Percentiles rank a stretch among this genome's conserved stretches.
Evolutionary conservation across 2,113 vertebrate species (phyloP).

Genomic region (Tragulus kanchil): DNA sequence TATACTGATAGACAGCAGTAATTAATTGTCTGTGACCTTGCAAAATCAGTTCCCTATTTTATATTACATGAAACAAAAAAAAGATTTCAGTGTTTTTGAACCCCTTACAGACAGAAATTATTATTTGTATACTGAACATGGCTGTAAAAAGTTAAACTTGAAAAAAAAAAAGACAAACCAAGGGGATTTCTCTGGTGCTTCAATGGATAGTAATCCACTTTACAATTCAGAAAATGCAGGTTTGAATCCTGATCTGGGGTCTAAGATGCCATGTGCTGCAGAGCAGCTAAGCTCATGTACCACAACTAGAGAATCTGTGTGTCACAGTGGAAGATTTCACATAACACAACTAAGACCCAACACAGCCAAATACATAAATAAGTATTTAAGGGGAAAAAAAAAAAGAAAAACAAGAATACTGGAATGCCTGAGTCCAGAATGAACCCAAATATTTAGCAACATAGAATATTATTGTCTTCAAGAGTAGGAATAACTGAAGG

Average conservation of each 20-base stretch:
- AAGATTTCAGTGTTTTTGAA: slow-evolving; percentile 89
- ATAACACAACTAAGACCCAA: background rate
- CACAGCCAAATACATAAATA: background rate
- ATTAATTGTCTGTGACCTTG: slow-evolving; percentile 94
- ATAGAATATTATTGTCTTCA: slow-evolving; percentile 66
- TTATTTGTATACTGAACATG: slow-evolving; percentile 79
- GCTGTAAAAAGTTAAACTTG: slow-evolving; percentile 77
- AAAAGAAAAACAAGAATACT: slow-evolving; percentile 47
- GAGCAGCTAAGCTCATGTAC: background rate
- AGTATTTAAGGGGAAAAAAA: background rate
- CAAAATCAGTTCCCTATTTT: slow-evolving; percentile 91
- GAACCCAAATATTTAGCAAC: slow-evolving; percentile 86
- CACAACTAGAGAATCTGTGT: background rate
- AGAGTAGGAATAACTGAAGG: slow-evolving; percentile 75
- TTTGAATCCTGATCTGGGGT: background rate
- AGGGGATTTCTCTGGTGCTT: background rate
- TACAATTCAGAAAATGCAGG: background rate
- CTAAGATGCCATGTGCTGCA: background rate
- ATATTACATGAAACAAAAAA: slow-evolving; percentile 91
- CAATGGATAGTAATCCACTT: background rate
- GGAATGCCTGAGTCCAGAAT: slow-evolving; percentile 85
- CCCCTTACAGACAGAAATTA: slow-evolving; percentile 85
- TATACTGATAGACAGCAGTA: slow-evolving; percentile 98
- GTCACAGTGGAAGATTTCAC: background rate
- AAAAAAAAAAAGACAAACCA: slow-evolving; percentile 66